Base-by-base conservation (phyloP, 2,888 invertebrate species). In the Zygothrica quintamaculata region DNA sequence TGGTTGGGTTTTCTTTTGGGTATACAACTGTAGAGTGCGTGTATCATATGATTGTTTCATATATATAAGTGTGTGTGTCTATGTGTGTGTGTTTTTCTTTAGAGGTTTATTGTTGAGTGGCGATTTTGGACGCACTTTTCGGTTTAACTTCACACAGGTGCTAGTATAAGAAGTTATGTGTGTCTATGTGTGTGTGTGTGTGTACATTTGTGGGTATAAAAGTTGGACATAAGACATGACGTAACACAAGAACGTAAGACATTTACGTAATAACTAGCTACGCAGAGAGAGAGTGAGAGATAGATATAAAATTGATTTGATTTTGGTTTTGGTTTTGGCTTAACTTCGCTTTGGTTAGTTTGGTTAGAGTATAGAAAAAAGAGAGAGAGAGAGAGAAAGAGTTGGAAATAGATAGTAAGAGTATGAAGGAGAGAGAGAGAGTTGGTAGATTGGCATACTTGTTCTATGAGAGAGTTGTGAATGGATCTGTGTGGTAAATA, bases 161-260 rank as follows among this genome's bases (percentile, higher is more conserved):
- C 44, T 40, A 46, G 33, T 50, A 12, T 66, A 11, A 47, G 4
- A n/a, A 31, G 22, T 40, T 43, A 50, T 53, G 50, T 51, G n/a
- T 53, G 25, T 29, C 13, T 37, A 11, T 55, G 39, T 68, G 39
- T 43, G 25, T 26, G 13, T 43, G 36, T 46, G 26, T 72, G 11
- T 69, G 40, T 65, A 16, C 51, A 36, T 39, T 12, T 3, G 29
- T 29, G 29, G 29, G 4, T 29, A 9, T 29, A 43, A 26, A 43
- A 53, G 6, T 65, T 55, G 68, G 86, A 82, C 82, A 57, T 48
- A 66, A 61, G 70, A 85, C 84, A 87, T 69, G 69, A 86, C 88
- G 65, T 68, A 82, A 76, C 67, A 87, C 82, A 84, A 68, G 31
- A 58, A 70, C 73, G 80, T 69, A 75, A 71, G 73, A 87, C 74